Conservation (phyloP, 2,888 invertebrate species). For the Yponomeuta plumbellus region DNA sequence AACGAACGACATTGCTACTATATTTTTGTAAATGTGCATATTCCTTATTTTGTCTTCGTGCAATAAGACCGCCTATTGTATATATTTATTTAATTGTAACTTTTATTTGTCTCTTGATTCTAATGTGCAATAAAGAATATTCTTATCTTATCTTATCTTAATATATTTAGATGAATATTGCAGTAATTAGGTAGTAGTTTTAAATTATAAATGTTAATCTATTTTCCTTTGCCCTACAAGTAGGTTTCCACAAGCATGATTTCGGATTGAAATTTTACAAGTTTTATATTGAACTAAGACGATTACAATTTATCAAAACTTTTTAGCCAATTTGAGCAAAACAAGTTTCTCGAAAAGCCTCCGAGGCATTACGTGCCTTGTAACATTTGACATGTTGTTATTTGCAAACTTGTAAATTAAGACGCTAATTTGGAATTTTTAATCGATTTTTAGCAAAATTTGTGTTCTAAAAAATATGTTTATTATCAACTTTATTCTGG, state of each 20-base stretch:
- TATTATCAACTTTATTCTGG: no score
- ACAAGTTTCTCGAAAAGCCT: neutral
- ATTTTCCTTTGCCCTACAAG: neutral
- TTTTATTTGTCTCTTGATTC: no score
- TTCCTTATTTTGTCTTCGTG: no score
- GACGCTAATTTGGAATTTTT: no score
- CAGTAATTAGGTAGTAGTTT: neutral
- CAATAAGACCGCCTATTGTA: no score
- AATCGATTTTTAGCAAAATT: no score
- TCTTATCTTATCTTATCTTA: neutral
- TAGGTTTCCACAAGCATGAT: neutral
- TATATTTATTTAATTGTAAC: no score
- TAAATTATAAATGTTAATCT: neutral
- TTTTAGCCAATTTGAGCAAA: neutral
- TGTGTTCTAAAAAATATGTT: no score
- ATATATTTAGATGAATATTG: neutral
- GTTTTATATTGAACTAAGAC: neutral
- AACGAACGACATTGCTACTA: no score
- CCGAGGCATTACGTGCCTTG: neutral
- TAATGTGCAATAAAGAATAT: no score
- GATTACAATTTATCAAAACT: neutral
- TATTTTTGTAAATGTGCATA: no score
- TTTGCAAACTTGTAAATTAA: neutral
- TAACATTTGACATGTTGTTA: neutral
- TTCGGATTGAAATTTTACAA: neutral